Percentiles rank a stretch among this genome's conserved stretches.
phyloP scores from a whole-genome alignment of 37 sponge, comb jelly and placozoan genomes.

The Beroe forskalii region DNA sequence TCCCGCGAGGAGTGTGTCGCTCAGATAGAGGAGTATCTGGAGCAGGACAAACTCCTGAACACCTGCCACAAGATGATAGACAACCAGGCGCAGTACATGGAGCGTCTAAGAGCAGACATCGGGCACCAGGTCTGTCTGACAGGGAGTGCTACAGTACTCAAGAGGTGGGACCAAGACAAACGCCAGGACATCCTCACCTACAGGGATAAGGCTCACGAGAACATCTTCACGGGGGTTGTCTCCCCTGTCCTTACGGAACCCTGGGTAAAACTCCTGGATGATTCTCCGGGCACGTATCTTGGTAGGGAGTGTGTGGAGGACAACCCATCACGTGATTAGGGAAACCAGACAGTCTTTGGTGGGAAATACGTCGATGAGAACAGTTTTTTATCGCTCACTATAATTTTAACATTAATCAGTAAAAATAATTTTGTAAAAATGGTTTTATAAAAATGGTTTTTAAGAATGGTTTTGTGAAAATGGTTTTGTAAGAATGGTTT shows the following conservation, averaged over 20 bases:
- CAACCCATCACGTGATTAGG: too few species aligned
- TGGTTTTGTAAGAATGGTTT: too few species aligned
- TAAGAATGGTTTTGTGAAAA: too few species aligned
- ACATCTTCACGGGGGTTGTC: background rate
- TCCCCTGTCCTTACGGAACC: background rate
- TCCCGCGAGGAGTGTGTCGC: background rate
- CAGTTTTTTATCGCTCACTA: too few species aligned
- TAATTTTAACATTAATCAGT: too few species aligned
- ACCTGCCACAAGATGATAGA: slow-evolving; percentile 33
- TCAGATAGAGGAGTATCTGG: slow-evolving; percentile 1
- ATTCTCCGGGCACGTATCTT: background rate
- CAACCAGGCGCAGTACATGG: slow-evolving; percentile 66
- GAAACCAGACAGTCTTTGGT: too few species aligned
- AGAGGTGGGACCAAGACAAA: background rate
- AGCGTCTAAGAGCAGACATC: slow-evolving; percentile 31
- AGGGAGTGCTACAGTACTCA: background rate
- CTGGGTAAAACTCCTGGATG: background rate
- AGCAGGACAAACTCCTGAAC: background rate
- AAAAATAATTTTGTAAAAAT: too few species aligned
- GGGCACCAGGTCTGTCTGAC: background rate
- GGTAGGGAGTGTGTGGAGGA: background rate
- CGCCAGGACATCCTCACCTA: background rate
- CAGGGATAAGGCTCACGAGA: background rate
- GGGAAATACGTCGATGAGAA: too few species aligned
- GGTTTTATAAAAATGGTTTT: too few species aligned